Base-by-base conservation (phyloP, 2,113 vertebrate genomes). In the Limanda limanda region DNA sequence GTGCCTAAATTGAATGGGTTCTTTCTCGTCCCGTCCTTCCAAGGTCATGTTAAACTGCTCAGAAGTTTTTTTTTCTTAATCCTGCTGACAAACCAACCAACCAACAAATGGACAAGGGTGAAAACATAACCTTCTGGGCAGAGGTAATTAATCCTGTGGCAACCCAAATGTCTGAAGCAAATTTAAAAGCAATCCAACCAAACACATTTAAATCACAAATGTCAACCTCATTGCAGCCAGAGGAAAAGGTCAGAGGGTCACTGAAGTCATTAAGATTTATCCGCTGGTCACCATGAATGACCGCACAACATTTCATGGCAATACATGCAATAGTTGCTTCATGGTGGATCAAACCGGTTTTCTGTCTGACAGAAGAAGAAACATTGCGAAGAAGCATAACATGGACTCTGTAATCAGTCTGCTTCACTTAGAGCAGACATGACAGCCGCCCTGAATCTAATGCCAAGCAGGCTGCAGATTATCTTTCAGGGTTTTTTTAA, bases 371-470 rank as follows among this genome's bases (percentile, higher is more conserved):
- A 12, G 17, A 58, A 52, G 2, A 1, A 18, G 59, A 45, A 15
- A 45, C 61, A 45, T 17, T 23, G 20, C 11, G 4, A 42, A 63
- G 37, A 61, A 61, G 13, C 57, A 35, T 27, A 59, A 27, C 15
- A 20, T 20, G 27, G 27, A 17, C 58, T 11, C 25, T 11, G 15
- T 60, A 88, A 91, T 88, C 85, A 73, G 69, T 83, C 69, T 67
- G 68, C 78, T 54, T 85, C 68, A 71, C 57, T 78, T 52, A 35
- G 59, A 84, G 71, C 58, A 70, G 69, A 80, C 79, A 40, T 84
- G 85, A 84, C 87, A 87, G 76, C 71, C 79, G 64, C 71, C 67
- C 76, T 84, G 24, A 21, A 56, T 27, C 48, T 78, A 75, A 75
- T 66, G 74, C 70, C 74, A 83, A 81, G 61, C 56, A 8, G 60